Evolutionary conservation across 2,113 vertebrate genomes (phyloP).

Genomic region (Polyodon spathula): DNA sequence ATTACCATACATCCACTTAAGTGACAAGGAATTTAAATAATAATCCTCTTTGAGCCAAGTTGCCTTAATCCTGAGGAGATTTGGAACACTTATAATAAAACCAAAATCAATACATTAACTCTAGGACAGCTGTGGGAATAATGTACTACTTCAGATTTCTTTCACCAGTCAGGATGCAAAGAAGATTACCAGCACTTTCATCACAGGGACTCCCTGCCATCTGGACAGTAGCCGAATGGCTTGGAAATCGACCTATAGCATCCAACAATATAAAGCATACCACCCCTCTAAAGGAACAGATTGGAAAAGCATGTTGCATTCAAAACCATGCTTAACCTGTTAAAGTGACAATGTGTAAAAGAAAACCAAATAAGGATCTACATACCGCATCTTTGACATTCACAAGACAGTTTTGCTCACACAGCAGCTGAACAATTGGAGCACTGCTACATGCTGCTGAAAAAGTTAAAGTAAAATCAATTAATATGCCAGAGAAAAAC

Average conservation of each 20-base stretch:
- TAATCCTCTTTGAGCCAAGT: neutral
- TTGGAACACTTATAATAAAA: neutral
- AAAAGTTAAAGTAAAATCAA: slow-evolving; percentile 14
- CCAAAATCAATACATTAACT: neutral
- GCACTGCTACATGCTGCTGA: slow-evolving; percentile 70
- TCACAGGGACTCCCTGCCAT: neutral
- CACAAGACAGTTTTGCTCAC: slow-evolving; percentile 73
- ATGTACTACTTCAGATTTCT: neutral
- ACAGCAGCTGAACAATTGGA: slow-evolving; percentile 70
- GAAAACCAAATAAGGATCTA: slow-evolving; percentile 24
- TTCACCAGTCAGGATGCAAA: neutral
- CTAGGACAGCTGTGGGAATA: neutral
- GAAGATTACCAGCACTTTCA: neutral
- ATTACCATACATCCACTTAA: neutral
- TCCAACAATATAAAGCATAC: neutral
- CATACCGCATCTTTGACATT: slow-evolving; percentile 81
- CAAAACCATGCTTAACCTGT: no score
- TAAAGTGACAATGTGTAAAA: no score
- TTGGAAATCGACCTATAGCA: neutral
- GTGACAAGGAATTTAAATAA: neutral
- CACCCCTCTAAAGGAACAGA: neutral
- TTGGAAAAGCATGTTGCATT: neutral
- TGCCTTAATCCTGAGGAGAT: neutral
- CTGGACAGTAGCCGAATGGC: neutral
- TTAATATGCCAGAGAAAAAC: no score